Percentiles rank a stretch among this genome's conserved stretches.
Conservation (phyloP, 2,888 invertebrate species). For the Macrosoma leucophasiata region DNA sequence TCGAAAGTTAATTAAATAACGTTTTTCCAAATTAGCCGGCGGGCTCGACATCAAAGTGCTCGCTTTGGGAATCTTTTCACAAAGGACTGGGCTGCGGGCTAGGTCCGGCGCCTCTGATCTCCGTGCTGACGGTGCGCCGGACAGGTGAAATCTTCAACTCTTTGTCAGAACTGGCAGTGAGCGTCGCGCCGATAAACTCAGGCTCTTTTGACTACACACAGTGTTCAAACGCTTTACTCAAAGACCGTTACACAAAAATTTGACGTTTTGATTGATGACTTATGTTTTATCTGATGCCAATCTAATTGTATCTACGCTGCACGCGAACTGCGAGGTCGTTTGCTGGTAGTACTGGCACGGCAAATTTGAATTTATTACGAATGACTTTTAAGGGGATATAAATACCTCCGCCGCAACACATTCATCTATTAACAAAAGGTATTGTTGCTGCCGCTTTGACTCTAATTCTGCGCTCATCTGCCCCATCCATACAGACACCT, state of each 20-base stretch:
- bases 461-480: too few relatives aligned
- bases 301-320: slow-evolving; percentile 52
- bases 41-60: slow-evolving; percentile 65
- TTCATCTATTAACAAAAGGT: too few relatives aligned
- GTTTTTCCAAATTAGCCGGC: slow-evolving; percentile 73
- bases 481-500: too few relatives aligned
- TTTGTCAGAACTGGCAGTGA: slow-evolving; percentile 34
- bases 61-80: slow-evolving; percentile 59
- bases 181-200: slow-evolving; percentile 19
- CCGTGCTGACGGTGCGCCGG: slow-evolving; percentile 41
- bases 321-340: slow-evolving; percentile 50
- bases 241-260: slow-evolving; percentile 35
- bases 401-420: too few relatives aligned
- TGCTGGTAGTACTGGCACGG: slow-evolving; percentile 34
- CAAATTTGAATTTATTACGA: too few relatives aligned
- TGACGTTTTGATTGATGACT: slow-evolving; percentile 56
- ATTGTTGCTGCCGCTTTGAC: too few relatives aligned
- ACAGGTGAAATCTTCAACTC: slow-evolving; percentile 55
- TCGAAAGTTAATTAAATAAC: slow-evolving; percentile 76
- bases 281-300: slow-evolving; percentile 47
- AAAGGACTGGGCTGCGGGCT: slow-evolving; percentile 64
- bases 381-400: too few relatives aligned
- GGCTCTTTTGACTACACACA: slow-evolving; percentile 11
- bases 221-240: slow-evolving; percentile 17
- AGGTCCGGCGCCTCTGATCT: slow-evolving; percentile 50